A percentile compares a stretch with the other conserved stretches of the same genome.
phyloP scores from a whole-genome alignment of 1,140 invertebrate species.

The Anoplolepis gracilipes region DNA sequence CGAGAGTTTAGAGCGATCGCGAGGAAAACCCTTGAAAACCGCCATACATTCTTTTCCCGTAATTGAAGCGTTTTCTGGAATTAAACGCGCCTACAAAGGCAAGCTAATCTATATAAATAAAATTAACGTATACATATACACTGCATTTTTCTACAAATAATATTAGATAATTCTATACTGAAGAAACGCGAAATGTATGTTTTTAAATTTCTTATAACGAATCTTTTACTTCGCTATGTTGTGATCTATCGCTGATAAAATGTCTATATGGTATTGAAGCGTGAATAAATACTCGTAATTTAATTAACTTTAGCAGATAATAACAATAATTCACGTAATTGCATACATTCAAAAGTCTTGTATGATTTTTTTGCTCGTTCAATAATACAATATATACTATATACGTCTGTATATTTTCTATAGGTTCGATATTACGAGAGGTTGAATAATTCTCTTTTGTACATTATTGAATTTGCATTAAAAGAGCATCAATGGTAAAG shows the following conservation, averaged over 20 bases:
- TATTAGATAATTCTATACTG: not conserved
- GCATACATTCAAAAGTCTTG: not conserved
- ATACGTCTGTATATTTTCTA: conserved; percentile 12
- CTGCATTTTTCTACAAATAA: not conserved
- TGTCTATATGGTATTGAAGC: not conserved
- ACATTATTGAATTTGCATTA: conserved; percentile 50
- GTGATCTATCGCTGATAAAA: not conserved
- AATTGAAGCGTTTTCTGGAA: not conserved
- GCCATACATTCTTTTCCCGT: not conserved
- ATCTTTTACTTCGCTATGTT: not conserved
- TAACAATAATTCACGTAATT: conserved; percentile 16
- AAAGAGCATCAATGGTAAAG: conserved; percentile 31
- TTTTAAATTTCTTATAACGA: not conserved
- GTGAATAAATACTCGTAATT: not conserved
- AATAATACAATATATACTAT: too few species aligned
- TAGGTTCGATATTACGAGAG: conserved; percentile 12
- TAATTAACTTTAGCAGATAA: not conserved
- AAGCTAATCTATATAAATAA: not conserved
- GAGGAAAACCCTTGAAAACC: not conserved
- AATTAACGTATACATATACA: not conserved
- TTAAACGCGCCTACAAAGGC: not conserved
- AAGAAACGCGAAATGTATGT: not conserved
- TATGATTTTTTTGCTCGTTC: conserved; percentile 29
- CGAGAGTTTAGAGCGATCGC: not conserved
- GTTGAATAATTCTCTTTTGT: conserved; percentile 41